A percentile compares a stretch with the other conserved stretches of the same genome.
These are phyloP conservation scores for Erpetoichthys calabaricus DNA, from an alignment of 2,797 vertebrate genomes.

Conservation along the genomic window DNA sequence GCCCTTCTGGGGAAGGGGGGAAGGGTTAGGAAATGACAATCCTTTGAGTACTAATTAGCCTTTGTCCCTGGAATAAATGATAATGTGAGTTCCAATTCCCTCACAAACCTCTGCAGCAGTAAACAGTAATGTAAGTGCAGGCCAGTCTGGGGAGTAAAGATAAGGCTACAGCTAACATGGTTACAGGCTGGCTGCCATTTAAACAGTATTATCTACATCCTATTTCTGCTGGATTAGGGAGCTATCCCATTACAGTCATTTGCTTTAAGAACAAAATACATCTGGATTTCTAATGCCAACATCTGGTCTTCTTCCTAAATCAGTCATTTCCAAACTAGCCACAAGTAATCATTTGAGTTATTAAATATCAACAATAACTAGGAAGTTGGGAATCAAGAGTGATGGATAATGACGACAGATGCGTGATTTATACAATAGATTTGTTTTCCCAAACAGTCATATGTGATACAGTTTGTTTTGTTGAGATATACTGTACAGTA, in stretches of 20 bases:
- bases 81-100: too few relatives aligned
- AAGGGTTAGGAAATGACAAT: too few relatives aligned
- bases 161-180: conserved; percentile 23
- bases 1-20: too few relatives aligned
- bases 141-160: conserved; percentile 20
- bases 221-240: conserved; percentile 20
- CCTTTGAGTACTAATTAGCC: conserved; percentile 23
- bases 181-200: conserved; percentile 16
- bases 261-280: conserved; percentile 14
- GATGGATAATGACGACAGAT: too few relatives aligned
- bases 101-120: conserved; percentile 1
- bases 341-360: too few relatives aligned
- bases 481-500: too few relatives aligned
- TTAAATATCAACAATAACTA: too few relatives aligned
- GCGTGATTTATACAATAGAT: too few relatives aligned
- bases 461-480: too few relatives aligned
- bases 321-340: too few relatives aligned
- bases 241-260: conserved; percentile 23
- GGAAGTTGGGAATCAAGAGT: too few relatives aligned
- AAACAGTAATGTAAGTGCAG: conserved; percentile 7
- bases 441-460: too few relatives aligned
- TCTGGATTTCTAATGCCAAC: conserved; percentile 9
- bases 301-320: neutral
- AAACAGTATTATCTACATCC: conserved; percentile 18
- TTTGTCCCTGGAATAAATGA: conserved; percentile 19